Percentiles rank a stretch among this genome's conserved stretches.
Conservation (phyloP, 1,140 invertebrate genomes). For the Zeugodacus cucurbitae region DNA sequence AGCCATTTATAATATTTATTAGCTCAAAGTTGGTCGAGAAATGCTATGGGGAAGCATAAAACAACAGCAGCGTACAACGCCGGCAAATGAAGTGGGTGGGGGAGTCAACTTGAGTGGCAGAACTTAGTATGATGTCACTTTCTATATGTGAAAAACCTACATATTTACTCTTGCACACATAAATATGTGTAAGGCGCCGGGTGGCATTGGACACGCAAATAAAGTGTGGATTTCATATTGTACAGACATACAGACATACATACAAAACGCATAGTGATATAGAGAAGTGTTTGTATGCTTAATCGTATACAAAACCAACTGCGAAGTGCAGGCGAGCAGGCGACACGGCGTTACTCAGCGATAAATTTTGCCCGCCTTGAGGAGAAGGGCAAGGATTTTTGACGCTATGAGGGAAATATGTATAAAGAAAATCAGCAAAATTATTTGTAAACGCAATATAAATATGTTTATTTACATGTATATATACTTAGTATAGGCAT, state of each 20-base stretch:
- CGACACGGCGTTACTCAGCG: background rate
- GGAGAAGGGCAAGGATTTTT: background rate
- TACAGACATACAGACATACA: background rate
- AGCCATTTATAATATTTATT: conserved; percentile 18
- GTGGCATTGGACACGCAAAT: background rate
- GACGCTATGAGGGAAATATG: background rate
- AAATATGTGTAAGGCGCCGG: background rate
- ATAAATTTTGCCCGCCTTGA: background rate
- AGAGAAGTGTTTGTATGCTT: background rate
- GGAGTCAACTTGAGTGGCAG: background rate
- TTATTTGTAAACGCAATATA: background rate
- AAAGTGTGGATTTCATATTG: background rate
- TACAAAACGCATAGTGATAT: background rate
- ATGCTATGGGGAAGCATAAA: background rate
- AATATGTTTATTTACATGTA: background rate
- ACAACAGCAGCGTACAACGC: background rate
- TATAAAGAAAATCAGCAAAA: background rate
- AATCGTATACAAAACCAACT: background rate
- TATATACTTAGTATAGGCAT: too few species aligned
- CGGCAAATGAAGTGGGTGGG: background rate
- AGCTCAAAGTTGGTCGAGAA: background rate
- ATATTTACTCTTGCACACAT: background rate
- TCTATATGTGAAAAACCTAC: background rate
- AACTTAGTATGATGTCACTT: conserved; percentile 22
- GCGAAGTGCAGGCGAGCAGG: background rate